phyloP scores from a whole-genome alignment of 2,888 invertebrate genomes.

The Tiphia femorata region DNA sequence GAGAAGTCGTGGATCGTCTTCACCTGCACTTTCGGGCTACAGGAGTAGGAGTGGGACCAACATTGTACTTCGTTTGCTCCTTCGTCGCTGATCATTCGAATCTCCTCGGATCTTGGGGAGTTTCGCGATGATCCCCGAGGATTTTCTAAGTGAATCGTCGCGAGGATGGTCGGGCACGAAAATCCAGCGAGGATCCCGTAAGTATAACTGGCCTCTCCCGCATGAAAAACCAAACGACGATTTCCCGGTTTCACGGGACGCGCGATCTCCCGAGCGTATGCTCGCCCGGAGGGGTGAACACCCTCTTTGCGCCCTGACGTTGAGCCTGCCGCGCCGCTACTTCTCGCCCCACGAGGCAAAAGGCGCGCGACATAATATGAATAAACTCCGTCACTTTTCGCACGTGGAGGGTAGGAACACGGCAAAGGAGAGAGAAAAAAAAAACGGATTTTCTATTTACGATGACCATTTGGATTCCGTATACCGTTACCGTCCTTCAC shows the following conservation, averaged over 20 bases:
- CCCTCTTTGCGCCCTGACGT: conserved; percentile 34
- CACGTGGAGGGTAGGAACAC: conserved; percentile 30
- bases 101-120: too few species aligned
- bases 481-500: too few species aligned
- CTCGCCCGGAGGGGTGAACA: conserved; percentile 13
- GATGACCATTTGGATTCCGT: conserved; percentile 64
- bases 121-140: too few species aligned
- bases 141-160: too few species aligned
- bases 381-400: conserved; percentile 55
- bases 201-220: too few species aligned
- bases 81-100: too few species aligned
- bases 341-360: conserved; percentile 12
- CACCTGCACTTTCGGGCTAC: too few species aligned
- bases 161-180: too few species aligned
- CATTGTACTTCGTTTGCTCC: too few species aligned
- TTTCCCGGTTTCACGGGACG: conserved; percentile 12
- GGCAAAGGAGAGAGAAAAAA: conserved; percentile 31
- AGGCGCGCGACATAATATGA: conserved; percentile 36
- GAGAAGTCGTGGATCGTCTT: too few species aligned
- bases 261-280: conserved; percentile 17
- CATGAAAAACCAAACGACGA: too few species aligned
- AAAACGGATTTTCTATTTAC: conserved; percentile 65
- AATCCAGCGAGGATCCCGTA: not conserved
- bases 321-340: conserved; percentile 14
- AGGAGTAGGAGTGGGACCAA: too few species aligned